phyloP scores from a whole-genome alignment of 2,113 vertebrate species.

The Ivindomyrus marchei region DNA sequence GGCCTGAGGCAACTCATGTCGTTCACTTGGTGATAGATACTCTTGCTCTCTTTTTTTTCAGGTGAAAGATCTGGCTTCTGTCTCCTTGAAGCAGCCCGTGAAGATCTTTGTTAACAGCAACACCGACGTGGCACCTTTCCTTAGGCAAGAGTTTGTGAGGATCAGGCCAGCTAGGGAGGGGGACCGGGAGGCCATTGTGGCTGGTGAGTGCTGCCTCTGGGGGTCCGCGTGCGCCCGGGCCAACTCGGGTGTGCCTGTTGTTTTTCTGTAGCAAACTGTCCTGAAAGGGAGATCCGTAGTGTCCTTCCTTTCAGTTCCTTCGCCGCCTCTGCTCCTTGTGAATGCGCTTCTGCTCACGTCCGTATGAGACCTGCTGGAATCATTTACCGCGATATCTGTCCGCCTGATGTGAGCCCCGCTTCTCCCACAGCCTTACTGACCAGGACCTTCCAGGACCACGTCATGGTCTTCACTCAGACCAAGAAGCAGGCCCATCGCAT shows the following conservation, averaged over 20 bases:
- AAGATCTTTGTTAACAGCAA: conserved; percentile 97
- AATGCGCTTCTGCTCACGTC: neutral
- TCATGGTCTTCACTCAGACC: conserved; percentile 97
- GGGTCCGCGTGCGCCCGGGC: neutral
- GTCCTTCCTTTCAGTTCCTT: neutral
- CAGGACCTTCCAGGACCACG: conserved; percentile 86
- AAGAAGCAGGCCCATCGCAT: conserved; percentile 96
- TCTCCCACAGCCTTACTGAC: conserved; percentile 75
- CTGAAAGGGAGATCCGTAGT: neutral
- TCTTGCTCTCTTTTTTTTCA: conserved; percentile 33
- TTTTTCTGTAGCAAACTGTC: neutral
- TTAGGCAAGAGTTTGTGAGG: conserved; percentile 88
- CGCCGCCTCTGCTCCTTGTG: neutral
- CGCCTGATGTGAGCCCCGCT: neutral
- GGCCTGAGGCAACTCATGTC: no score
- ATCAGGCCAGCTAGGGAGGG: conserved; percentile 84
- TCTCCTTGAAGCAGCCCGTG: conserved; percentile 83
- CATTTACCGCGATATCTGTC: neutral
- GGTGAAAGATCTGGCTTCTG: conserved; percentile 92
- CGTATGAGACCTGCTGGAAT: neutral
- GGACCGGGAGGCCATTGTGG: conserved; percentile 86
- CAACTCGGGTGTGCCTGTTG: neutral
- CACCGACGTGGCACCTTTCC: conserved; percentile 90
- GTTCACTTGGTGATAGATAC: neutral
- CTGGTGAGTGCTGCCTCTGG: conserved; percentile 57